phyloP scores from a whole-genome alignment of 2,797 vertebrate species.

The Pseudochirops corinnae region DNA sequence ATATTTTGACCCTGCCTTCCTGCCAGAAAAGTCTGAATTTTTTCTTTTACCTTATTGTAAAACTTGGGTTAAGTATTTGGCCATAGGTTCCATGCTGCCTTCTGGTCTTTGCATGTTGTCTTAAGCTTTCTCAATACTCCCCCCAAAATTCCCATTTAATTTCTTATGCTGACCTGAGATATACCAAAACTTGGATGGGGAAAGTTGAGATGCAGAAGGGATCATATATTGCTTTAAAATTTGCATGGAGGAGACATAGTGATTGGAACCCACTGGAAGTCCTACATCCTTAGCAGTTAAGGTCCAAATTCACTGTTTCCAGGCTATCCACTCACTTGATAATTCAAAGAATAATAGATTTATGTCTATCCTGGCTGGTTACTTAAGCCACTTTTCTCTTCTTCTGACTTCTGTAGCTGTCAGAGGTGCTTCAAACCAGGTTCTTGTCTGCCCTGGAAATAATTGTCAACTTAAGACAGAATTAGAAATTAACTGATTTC shows the following conservation, averaged over 20 bases:
- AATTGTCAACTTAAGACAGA: slow-evolving; percentile 25
- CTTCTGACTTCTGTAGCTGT: not conserved
- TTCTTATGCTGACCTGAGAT: not conserved
- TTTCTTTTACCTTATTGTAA: not conserved
- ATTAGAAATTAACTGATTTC: slow-evolving; percentile 23
- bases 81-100: not conserved
- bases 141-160: not conserved
- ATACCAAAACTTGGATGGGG: no score
- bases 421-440: slow-evolving; percentile 55
- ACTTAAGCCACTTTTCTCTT: not conserved
- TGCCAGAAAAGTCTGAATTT: not conserved
- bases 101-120: not conserved
- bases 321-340: not conserved
- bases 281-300: not conserved
- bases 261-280: not conserved
- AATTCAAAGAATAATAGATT: not conserved
- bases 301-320: not conserved
- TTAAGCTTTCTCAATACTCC: not conserved
- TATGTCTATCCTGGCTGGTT: not conserved
- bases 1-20: not conserved
- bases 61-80: not conserved
- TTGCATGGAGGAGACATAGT: not conserved
- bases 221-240: not conserved
- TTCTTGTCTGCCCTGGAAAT: slow-evolving; percentile 23
- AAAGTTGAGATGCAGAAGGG: no score